A percentile compares a stretch with the other conserved stretches of the same genome.
These are phyloP conservation scores for Hedychridium roseum DNA, from an alignment of 2,888 invertebrate genomes.

Conservation along the genomic window DNA sequence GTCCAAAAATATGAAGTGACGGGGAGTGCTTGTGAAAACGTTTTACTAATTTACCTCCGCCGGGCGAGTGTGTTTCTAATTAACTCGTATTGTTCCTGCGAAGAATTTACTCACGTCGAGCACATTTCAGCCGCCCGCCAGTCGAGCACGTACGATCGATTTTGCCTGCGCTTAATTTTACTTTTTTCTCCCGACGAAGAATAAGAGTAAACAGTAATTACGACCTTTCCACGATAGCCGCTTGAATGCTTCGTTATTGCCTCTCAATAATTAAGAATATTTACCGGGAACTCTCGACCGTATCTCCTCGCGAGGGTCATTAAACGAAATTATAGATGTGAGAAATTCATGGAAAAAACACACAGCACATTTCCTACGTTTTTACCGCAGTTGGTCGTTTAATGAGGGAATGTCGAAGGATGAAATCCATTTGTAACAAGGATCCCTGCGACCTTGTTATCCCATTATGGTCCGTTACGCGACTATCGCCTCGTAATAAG, in stretches of 20 bases:
- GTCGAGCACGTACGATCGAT: too few species aligned
- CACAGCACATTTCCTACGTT: background rate
- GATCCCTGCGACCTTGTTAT: background rate
- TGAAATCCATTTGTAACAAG: background rate
- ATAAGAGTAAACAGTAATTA: constrained; percentile 23
- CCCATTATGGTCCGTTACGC: too few species aligned
- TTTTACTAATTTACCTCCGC: too few species aligned
- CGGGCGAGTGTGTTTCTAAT: too few species aligned
- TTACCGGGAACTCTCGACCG: background rate
- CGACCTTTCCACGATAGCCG: background rate
- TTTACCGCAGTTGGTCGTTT: background rate
- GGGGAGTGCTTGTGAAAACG: too few species aligned
- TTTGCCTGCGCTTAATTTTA: background rate
- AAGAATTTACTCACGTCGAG: too few species aligned
- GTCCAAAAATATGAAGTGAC: too few species aligned
- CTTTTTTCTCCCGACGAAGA: background rate
- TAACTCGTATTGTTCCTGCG: too few species aligned
- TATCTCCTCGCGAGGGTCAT: background rate
- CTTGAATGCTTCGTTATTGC: constrained; percentile 37
- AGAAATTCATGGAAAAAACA: background rate
- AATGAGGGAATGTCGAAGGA: background rate
- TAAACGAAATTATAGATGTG: too few species aligned
- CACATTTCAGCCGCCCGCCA: too few species aligned
- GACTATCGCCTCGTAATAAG: too few species aligned
- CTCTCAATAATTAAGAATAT: constrained; percentile 31